Conservation (phyloP, 1,140 invertebrate genomes). For the Idris sp. region DNA sequence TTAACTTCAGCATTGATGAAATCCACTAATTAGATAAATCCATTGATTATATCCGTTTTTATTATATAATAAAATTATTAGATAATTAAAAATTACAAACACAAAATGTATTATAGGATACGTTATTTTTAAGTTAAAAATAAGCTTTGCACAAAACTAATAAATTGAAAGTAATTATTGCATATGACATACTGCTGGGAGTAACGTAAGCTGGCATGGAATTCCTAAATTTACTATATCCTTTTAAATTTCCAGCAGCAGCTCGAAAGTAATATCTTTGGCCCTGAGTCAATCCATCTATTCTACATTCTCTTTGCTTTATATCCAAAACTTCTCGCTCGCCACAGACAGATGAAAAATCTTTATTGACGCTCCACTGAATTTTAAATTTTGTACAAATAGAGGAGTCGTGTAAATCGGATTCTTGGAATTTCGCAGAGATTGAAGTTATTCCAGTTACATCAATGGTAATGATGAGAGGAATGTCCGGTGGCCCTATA, state of each 20-base stretch:
- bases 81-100: no score
- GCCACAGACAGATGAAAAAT: slow-evolving; percentile 88
- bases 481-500: slow-evolving; percentile 87
- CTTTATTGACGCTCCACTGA: slow-evolving; percentile 91
- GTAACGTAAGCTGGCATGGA: slow-evolving; percentile 89
- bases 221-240: slow-evolving; percentile 87
- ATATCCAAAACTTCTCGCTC: slow-evolving; percentile 87
- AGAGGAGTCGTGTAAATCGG: slow-evolving; percentile 82
- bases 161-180: no score
- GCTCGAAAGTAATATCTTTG: slow-evolving; percentile 92
- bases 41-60: slow-evolving; percentile 23
- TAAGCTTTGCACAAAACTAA: no score
- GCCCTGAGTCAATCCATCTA: slow-evolving; percentile 85
- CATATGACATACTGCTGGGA: slow-evolving; percentile 95
- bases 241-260: slow-evolving; percentile 92
- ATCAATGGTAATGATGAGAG: slow-evolving; percentile 87
- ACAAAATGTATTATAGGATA: no score
- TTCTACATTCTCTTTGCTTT: slow-evolving; percentile 78
- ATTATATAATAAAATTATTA: no score
- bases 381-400: slow-evolving; percentile 95
- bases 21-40: slow-evolving; percentile 16
- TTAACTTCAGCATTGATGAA: slow-evolving; percentile 32
- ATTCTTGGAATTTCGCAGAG: slow-evolving; percentile 85
- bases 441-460: slow-evolving; percentile 90
- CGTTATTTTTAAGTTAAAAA: no score